phyloP scores from a whole-genome alignment of 2,113 vertebrate genomes.

The Ophiodon elongatus region DNA sequence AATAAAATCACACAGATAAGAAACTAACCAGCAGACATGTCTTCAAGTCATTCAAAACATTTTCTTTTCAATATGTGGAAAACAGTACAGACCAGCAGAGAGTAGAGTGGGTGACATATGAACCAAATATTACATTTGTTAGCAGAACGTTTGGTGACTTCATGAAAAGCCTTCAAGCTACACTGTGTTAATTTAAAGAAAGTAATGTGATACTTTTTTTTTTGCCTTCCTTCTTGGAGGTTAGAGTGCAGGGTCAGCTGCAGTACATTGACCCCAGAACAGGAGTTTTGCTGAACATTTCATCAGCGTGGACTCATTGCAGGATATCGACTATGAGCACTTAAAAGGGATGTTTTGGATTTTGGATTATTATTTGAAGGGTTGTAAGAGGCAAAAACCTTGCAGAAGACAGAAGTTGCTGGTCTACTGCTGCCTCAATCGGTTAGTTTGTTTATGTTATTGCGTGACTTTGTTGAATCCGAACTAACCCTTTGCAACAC shows the following conservation, averaged over 20 bases:
- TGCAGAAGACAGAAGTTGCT: not conserved
- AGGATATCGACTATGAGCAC: not conserved
- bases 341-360: not conserved
- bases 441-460: not conserved
- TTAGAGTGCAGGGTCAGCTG: slow-evolving; percentile 33
- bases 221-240: slow-evolving; percentile 15
- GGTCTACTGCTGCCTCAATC: not conserved
- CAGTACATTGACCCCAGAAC: not conserved
- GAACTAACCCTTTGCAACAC: not conserved
- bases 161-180: not conserved
- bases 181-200: not conserved
- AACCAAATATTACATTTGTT: not conserved
- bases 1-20: not conserved
- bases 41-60: slow-evolving; percentile 5
- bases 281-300: slow-evolving; percentile 16
- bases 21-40: not conserved
- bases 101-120: not conserved
- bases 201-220: slow-evolving; percentile 26
- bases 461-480: not conserved
- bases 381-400: not conserved
- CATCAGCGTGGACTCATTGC: not conserved
- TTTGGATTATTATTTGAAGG: not conserved
- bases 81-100: not conserved
- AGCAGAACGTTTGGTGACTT: slow-evolving; percentile 11
- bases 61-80: not conserved